These are phyloP conservation scores for Momotus momota DNA, from an alignment of 2,797 vertebrate species.

Conservation along the genomic window DNA sequence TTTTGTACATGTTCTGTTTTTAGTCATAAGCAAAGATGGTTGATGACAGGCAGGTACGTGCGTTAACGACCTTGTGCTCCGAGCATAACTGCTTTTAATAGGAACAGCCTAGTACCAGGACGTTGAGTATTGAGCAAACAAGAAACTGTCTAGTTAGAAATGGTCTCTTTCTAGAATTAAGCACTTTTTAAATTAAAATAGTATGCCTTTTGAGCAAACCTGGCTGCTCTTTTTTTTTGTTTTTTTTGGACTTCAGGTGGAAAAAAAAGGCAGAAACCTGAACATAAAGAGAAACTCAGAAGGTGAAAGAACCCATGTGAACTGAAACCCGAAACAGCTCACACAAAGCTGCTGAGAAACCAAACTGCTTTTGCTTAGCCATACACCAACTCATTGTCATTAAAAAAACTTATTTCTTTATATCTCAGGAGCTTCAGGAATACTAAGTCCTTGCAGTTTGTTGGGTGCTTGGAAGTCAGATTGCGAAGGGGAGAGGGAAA, in stretches of 20 bases:
- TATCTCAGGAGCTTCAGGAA: neutral
- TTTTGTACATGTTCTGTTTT: constrained; percentile 1
- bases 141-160: neutral
- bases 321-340: constrained; percentile 75
- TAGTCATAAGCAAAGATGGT: constrained; percentile 1
- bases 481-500: neutral
- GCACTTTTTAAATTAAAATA: neutral
- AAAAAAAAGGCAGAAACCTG: constrained; percentile 61
- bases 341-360: constrained; percentile 69
- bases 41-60: neutral
- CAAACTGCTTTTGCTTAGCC: constrained; percentile 52
- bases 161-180: neutral
- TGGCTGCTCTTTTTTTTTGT: neutral
- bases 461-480: neutral
- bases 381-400: neutral
- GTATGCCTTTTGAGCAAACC: neutral
- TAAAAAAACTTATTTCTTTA: neutral
- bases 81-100: neutral
- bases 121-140: neutral
- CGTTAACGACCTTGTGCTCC: neutral
- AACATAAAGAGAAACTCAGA: constrained; percentile 72
- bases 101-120: neutral
- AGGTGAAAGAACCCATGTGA: constrained; percentile 68
- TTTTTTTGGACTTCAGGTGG: constrained; percentile 19
- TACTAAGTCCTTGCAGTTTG: neutral